Evolutionary conservation across 2,888 invertebrate genomes (phyloP), one percentile per base, ranked within the genome.

Genomic region (Quadroppia sp.): DNA sequence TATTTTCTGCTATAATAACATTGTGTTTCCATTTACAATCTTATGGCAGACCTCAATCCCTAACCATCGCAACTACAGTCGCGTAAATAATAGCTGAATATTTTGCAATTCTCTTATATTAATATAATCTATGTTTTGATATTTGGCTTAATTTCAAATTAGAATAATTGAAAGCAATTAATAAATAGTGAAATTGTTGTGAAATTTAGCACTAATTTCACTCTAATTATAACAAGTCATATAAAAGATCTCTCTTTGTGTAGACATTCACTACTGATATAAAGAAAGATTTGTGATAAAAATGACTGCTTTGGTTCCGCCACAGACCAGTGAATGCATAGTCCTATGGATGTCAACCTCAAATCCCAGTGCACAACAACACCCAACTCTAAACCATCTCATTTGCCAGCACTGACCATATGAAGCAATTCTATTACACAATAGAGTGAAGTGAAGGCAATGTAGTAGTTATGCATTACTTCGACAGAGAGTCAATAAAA

Each of bases 11-110:
- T 67, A 42, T 67, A 67, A 67, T 67, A 67, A 67, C 67, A 67
- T 67, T 67, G 67, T 67, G 67, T 67, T 67, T 67, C 67, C 67
- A 67, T 67, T 67, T 67, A 67, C 67, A 67, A 67, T 67, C 67
- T 67, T 67, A 67, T 67, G 67, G 67, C 67, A 67, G 67, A 67
- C 67, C 67, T 67, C 67, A 67, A 67, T 67, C 67, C 67, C 40
- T 20, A 67, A 67, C 67, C 67, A 67, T 67, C 13, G 23, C 40
- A 67, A 53, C 9, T 32, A 67, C 67, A 67, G 67, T 67, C 36
- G 67, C 67, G 67, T 67, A 67, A 15, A 6, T 45, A 11, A 45
- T 45, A 45, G 15, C n/a, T n/a, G n/a, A n/a, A n/a, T n/a, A n/a
- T n/a, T n/a, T n/a, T n/a, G n/a, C n/a, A n/a, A n/a, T n/a, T n/a